Percentiles rank a stretch among this genome's conserved stretches.
Conservation (phyloP, 2,113 vertebrate genomes). For the Rafetus swinhoei region DNA sequence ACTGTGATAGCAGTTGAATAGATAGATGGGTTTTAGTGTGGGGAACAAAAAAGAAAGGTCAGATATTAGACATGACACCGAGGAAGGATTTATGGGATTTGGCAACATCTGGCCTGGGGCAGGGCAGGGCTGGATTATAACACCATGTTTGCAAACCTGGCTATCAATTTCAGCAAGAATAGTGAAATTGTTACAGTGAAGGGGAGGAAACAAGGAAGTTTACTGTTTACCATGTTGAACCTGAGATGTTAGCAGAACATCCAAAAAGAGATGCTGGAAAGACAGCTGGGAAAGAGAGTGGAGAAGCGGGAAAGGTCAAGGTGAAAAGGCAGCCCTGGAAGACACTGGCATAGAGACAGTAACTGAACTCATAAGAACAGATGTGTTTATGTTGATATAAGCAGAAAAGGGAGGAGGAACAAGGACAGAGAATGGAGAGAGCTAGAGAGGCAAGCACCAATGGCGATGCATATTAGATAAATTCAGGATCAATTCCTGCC, state of each 20-base stretch:
- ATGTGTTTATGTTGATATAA: too few relatives aligned
- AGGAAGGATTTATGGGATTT: background rate
- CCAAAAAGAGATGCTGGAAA: background rate
- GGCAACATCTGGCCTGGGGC: background rate
- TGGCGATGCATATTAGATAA: background rate
- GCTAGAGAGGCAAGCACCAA: background rate
- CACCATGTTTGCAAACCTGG: background rate
- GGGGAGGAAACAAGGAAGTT: constrained; percentile 8
- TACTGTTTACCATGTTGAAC: background rate
- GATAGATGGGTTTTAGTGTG: background rate
- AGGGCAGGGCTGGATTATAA: background rate
- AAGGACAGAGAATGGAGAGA: background rate
- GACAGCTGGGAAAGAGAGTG: background rate
- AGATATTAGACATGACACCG: background rate
- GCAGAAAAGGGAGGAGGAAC: too few relatives aligned
- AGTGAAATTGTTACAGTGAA: background rate
- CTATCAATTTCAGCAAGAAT: background rate
- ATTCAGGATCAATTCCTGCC: background rate
- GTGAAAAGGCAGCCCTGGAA: background rate
- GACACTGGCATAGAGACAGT: background rate
- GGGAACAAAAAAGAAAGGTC: background rate
- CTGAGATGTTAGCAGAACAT: background rate
- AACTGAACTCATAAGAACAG: background rate
- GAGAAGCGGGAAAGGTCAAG: background rate
- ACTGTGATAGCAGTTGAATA: background rate